Evolutionary conservation across 2,888 invertebrate species (phyloP).

Genomic region (Cataglyphis albicans): DNA sequence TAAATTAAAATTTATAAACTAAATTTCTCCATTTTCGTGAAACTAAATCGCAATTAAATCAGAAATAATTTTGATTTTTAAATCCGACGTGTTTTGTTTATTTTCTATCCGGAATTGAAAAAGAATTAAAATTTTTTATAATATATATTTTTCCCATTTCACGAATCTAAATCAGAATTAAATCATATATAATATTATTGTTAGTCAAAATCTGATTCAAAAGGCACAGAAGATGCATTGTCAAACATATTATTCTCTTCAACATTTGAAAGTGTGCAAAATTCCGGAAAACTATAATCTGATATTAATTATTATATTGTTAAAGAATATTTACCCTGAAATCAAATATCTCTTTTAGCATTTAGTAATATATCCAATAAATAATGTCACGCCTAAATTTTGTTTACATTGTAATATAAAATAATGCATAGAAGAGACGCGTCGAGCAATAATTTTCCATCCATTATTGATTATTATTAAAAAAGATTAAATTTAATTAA

Average conservation of each 20-base stretch:
- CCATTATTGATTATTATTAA: constrained; percentile 18
- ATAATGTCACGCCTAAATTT: background rate
- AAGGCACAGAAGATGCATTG: background rate
- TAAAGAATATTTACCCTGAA: background rate
- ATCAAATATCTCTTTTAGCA: background rate
- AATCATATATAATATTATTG: background rate
- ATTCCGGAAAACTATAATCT: background rate
- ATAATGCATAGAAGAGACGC: background rate
- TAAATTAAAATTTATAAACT: background rate
- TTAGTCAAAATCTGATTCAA: background rate
- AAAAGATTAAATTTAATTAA: constrained; percentile 29
- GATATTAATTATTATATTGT: background rate
- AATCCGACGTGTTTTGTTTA: background rate
- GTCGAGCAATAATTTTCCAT: background rate
- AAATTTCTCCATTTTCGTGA: background rate
- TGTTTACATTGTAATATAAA: background rate
- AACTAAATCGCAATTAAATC: background rate
- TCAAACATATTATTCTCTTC: background rate
- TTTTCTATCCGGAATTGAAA: background rate
- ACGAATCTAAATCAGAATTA: background rate
- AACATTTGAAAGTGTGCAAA: background rate
- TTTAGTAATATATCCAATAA: background rate
- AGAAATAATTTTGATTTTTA: background rate
- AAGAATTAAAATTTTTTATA: background rate
- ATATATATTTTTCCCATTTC: constrained; percentile 7